Evolutionary conservation across 2,113 vertebrate species (phyloP).

Genomic region (Trinectes maculatus): DNA sequence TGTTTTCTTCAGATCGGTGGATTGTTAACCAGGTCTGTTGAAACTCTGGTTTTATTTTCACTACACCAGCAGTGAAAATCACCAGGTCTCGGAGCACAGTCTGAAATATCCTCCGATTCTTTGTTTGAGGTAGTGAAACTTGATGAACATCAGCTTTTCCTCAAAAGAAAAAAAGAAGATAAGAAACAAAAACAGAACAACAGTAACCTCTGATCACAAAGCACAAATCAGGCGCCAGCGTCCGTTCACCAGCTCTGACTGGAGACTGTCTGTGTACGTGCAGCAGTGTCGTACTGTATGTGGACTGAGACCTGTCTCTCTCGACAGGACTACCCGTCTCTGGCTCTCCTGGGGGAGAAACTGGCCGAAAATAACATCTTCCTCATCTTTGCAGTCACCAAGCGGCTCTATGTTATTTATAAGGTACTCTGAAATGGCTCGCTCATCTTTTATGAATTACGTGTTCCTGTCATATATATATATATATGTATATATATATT

Average conservation of each 20-base stretch:
- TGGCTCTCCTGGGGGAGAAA: slow-evolving; percentile 96
- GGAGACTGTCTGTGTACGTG: too few relatives aligned
- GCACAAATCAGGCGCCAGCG: too few relatives aligned
- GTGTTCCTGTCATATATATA: not conserved
- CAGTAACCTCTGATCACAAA: too few relatives aligned
- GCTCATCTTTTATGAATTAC: not conserved
- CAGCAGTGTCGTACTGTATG: not conserved
- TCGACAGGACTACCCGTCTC: slow-evolving; percentile 93
- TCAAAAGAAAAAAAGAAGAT: slow-evolving; percentile 17
- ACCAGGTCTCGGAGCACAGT: not conserved
- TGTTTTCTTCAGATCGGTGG: too few relatives aligned
- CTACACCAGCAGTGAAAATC: not conserved
- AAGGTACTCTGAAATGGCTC: slow-evolving; percentile 81
- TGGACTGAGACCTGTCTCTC: not conserved
- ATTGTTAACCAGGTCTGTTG: too few relatives aligned
- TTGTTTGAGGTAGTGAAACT: not conserved
- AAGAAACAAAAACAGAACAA: too few relatives aligned
- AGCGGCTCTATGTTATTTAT: slow-evolving; percentile 92
- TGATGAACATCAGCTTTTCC: not conserved
- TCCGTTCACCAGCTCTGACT: too few relatives aligned
- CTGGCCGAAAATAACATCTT: slow-evolving; percentile 97
- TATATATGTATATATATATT: too few relatives aligned
- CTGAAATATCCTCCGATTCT: not conserved
- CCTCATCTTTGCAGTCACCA: slow-evolving; percentile 95
- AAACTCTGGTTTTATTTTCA: not conserved